Base-by-base conservation (phyloP, 1,140 invertebrate species). In the Parasteatoda tepidariorum region DNA sequence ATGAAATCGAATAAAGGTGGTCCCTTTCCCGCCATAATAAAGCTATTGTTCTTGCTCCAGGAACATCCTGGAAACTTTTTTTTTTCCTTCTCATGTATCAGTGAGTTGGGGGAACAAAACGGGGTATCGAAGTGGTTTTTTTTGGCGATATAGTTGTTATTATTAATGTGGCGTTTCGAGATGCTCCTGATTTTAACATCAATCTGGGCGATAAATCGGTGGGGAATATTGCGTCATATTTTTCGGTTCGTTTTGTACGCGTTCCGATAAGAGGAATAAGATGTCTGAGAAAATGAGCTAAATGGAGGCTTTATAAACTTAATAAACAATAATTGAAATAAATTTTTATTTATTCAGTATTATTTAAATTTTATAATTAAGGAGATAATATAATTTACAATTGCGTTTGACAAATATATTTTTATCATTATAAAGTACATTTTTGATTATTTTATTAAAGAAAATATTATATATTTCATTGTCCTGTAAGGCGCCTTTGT, bases 131-230 rank as follows among this genome's bases (percentile, higher is more conserved):
- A 28, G 28, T 68, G 48, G 24, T 76, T 48, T 64, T 76, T 28
- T 57, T 18, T 13, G 73, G 38, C 38, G 38, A 48, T 33, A n/a
- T 70, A 68, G 66, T 82, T 82, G 78, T 82, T 82, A 62, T 82
- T 82, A 82, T 82, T 70, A 82, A 82, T 82, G 78, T 82, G 55
- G 78, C 78, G 78, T 82, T 82, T 71, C 66, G 54, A 31, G 55
- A 82, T 26, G n/a, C 55, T 24, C 67, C 78, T 61, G 78, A 82
- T 82, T 82, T 82, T 55, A 71, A 82, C 78, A 82, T 82, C 78
- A 82, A 82, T 82, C 78, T 82, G 78, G 67, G 66, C 78, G 78
- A 82, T 71, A 71, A 82, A 82, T 82, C 78, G 78, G 66, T 38
- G 66, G 64, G 78, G 48, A 24, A 15, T 61, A 48, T n/a, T 41